Conservation (phyloP, 2,888 invertebrate genomes). For the Spisula subtruncata region DNA sequence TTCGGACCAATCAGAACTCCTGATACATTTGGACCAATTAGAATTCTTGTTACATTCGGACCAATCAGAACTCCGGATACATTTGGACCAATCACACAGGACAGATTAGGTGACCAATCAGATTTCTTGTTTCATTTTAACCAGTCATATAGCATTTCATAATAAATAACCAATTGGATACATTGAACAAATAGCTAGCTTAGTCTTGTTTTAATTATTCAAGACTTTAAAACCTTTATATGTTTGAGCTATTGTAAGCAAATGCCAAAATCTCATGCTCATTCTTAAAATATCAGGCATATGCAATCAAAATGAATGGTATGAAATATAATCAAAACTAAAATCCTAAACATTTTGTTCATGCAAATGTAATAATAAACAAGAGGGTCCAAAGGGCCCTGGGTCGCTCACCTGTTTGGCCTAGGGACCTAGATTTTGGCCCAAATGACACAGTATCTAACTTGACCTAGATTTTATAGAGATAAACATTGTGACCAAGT, state of each 20-base stretch:
- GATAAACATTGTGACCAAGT: no score
- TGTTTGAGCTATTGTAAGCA: background rate
- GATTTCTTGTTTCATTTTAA: background rate
- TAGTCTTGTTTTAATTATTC: background rate
- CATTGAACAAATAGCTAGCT: background rate
- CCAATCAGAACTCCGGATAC: background rate
- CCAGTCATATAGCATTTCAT: background rate
- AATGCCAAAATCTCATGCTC: background rate
- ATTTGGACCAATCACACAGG: background rate
- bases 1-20: no score
- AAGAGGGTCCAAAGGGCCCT: no score
- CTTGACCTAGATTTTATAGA: no score
- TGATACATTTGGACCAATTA: background rate
- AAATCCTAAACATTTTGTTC: background rate
- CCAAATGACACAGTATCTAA: no score
- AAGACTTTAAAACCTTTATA: background rate
- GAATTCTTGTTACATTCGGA: background rate
- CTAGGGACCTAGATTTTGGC: no score
- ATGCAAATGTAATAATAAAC: background rate
- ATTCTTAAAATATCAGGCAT: background rate
- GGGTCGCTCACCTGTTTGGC: no score
- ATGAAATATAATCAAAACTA: background rate
- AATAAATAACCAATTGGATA: background rate
- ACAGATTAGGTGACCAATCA: background rate
- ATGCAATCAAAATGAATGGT: background rate